phyloP scores from a whole-genome alignment of 2,888 invertebrate species.

The Sinotaia quadrata region DNA sequence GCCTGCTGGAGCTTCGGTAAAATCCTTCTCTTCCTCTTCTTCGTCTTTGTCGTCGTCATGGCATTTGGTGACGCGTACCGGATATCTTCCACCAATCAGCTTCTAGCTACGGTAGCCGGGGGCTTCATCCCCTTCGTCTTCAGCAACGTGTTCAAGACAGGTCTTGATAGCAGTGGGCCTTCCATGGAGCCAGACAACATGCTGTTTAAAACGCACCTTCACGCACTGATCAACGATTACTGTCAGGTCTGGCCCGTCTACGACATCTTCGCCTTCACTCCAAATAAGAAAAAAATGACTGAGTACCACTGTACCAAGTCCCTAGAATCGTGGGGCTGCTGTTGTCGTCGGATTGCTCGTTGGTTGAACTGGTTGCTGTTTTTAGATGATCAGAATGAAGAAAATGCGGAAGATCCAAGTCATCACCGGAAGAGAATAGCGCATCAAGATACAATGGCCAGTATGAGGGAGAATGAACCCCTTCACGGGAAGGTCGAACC shows the following conservation, averaged over 20 bases:
- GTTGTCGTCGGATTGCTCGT: no score
- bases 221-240: slow-evolving; percentile 33
- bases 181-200: slow-evolving; percentile 53
- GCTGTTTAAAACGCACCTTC: slow-evolving; percentile 43
- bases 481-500: no score
- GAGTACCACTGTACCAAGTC: no score
- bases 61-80: slow-evolving; percentile 35
- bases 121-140: slow-evolving; percentile 35
- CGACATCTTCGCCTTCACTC: slow-evolving; percentile 30
- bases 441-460: no score
- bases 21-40: slow-evolving; percentile 34
- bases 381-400: no score
- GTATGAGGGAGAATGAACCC: no score
- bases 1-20: slow-evolving; percentile 27
- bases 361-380: no score
- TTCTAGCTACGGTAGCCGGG: slow-evolving; percentile 34
- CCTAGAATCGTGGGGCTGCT: no score
- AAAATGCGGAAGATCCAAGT: no score
- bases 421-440: no score
- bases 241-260: slow-evolving; percentile 34
- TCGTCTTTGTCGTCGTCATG: slow-evolving; percentile 36
- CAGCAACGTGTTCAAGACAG: slow-evolving; percentile 34
- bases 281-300: neutral
- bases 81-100: slow-evolving; percentile 34
- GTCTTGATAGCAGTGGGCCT: slow-evolving; percentile 39